Percentiles rank a stretch among this genome's conserved stretches.
Conservation (phyloP, 2,113 vertebrate genomes). For the Phaetusa simplex region DNA sequence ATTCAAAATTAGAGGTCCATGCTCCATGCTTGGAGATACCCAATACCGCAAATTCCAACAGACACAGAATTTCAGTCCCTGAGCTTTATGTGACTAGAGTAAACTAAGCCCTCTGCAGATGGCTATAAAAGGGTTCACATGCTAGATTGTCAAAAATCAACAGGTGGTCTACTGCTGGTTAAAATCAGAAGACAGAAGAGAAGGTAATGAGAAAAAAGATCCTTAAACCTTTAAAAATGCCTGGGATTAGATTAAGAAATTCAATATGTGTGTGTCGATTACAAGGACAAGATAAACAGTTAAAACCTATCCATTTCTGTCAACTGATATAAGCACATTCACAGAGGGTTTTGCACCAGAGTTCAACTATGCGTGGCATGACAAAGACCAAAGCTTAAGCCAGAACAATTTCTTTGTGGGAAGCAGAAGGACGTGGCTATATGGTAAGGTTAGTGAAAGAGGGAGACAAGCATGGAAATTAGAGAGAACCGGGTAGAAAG, state of each 20-base stretch:
- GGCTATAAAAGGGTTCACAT: background rate
- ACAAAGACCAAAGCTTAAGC: background rate
- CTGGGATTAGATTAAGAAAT: background rate
- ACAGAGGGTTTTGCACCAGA: background rate
- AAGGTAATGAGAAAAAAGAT: background rate
- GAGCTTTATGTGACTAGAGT: background rate
- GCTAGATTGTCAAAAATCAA: background rate
- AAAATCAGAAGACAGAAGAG: background rate
- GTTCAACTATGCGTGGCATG: background rate
- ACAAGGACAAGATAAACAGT: background rate
- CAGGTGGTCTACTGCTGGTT: background rate
- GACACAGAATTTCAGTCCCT: background rate
- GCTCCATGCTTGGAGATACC: background rate
- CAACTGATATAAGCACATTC: background rate
- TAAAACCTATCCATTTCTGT: background rate
- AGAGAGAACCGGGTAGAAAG: background rate
- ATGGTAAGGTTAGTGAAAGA: background rate
- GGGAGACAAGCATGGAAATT: background rate
- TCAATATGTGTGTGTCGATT: background rate
- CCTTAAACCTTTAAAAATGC: slow-evolving; percentile 8
- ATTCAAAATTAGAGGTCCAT: background rate
- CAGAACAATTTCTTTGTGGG: background rate
- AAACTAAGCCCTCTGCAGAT: background rate
- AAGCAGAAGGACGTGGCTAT: background rate
- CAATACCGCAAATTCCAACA: background rate